These are phyloP conservation scores for Phragmatobia fuliginosa DNA, from an alignment of 2,888 invertebrate genomes.

Conservation along the genomic window DNA sequence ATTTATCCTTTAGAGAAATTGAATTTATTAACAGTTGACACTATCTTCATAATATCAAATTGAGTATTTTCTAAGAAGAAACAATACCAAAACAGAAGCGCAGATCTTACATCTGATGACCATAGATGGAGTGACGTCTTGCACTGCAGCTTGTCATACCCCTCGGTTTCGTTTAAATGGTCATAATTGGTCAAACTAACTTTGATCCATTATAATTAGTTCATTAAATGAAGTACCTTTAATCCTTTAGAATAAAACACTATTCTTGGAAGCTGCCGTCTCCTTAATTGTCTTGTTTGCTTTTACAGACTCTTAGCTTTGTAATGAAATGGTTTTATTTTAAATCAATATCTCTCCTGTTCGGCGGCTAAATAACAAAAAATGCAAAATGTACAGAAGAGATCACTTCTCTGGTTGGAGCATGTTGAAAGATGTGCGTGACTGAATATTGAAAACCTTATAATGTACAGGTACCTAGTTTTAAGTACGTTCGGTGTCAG, in stretches of 20 bases:
- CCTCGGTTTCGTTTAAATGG: slow-evolving; percentile 77
- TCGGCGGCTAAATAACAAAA: slow-evolving; percentile 59
- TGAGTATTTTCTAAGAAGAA: slow-evolving; percentile 66
- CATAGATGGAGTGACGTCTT: slow-evolving; percentile 77
- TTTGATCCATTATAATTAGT: slow-evolving; percentile 73
- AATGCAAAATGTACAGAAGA: slow-evolving; percentile 44
- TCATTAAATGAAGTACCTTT: slow-evolving; percentile 70
- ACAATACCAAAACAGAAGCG: slow-evolving; percentile 75
- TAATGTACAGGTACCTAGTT: slow-evolving; percentile 73
- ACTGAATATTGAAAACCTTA: slow-evolving; percentile 78
- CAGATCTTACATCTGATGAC: slow-evolving; percentile 77
- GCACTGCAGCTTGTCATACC: slow-evolving; percentile 73
- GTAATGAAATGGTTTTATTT: slow-evolving; percentile 49
- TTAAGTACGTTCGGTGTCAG: slow-evolving; percentile 76
- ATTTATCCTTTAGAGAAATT: slow-evolving; percentile 34
- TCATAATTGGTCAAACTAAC: slow-evolving; percentile 78
- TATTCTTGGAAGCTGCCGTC: slow-evolving; percentile 39
- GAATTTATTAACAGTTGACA: slow-evolving; percentile 34
- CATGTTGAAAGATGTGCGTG: slow-evolving; percentile 77
- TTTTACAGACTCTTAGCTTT: slow-evolving; percentile 45
- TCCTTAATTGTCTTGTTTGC: slow-evolving; percentile 47
- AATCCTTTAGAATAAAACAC: slow-evolving; percentile 50
- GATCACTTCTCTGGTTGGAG: slow-evolving; percentile 47
- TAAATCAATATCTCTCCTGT: slow-evolving; percentile 51
- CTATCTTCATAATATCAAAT: slow-evolving; percentile 63